Evolutionary conservation across 2,888 invertebrate genomes (phyloP).

Genomic region (Drosophila subquinaria): DNA sequence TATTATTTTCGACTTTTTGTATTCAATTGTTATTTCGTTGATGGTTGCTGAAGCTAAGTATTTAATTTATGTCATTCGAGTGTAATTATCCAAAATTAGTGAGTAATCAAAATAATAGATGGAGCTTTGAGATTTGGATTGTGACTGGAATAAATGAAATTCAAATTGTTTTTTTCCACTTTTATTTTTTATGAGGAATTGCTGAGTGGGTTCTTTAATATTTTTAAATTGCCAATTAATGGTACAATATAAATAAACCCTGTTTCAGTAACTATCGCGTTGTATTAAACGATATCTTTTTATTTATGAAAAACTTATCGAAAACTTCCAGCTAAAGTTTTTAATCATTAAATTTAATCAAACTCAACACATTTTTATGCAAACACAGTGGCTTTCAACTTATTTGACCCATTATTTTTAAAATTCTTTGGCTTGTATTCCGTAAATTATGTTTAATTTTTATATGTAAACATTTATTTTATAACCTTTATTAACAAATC

Average conservation of each 20-base stretch:
- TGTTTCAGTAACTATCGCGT: not conserved
- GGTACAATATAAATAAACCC: not conserved
- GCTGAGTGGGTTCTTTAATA: not conserved
- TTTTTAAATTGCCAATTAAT: not conserved
- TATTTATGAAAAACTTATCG: not conserved
- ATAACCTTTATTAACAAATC: no score
- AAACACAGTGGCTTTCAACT: not conserved
- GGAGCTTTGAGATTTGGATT: not conserved
- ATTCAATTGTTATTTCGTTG: slow-evolving; percentile 16
- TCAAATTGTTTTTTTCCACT: not conserved
- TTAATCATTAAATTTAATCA: no score
- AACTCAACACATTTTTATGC: not conserved
- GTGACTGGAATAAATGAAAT: slow-evolving; percentile 14
- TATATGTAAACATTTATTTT: no score
- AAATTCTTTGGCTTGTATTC: no score
- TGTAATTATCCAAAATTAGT: slow-evolving; percentile 10
- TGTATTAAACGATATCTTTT: not conserved
- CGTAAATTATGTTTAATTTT: no score
- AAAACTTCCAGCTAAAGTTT: not conserved
- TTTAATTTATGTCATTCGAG: slow-evolving; percentile 13
- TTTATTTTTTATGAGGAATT: not conserved
- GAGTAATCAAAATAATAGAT: slow-evolving; percentile 5
- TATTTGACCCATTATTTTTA: no score
- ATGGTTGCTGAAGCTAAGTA: slow-evolving; percentile 1
- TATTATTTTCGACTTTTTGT: not conserved